These are phyloP conservation scores for Aythya baeri DNA, from an alignment of 2,113 vertebrate species.

Conservation along the genomic window DNA sequence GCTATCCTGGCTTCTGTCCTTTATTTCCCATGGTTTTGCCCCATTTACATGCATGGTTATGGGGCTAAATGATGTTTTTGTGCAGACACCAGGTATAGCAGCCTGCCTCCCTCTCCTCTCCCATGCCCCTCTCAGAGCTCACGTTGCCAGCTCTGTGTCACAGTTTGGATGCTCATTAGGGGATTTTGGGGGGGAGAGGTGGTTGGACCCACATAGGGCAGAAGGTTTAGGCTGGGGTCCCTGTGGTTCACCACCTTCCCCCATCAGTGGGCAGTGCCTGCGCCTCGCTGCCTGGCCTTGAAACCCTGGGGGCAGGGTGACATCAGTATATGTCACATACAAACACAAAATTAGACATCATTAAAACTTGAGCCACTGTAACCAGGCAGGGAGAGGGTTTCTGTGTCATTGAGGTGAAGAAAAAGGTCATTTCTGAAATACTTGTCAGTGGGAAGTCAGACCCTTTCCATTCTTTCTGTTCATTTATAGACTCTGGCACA, in stretches of 20 bases:
- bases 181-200: background rate
- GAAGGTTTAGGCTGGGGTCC: background rate
- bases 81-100: background rate
- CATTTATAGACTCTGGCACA: background rate
- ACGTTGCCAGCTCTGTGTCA: background rate
- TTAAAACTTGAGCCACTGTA: background rate
- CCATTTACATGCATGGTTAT: background rate
- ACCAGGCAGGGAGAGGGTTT: background rate
- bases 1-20: background rate
- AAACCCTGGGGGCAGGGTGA: background rate
- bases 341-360: background rate
- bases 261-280: background rate
- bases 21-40: background rate
- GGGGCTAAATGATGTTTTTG: background rate
- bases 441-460: background rate
- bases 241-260: background rate
- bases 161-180: background rate
- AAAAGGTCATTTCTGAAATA: background rate
- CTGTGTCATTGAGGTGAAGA: background rate
- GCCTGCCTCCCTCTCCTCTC: background rate
- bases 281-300: background rate
- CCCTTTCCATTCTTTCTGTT: background rate
- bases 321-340: background rate
- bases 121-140: background rate
- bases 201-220: background rate